phyloP scores from a whole-genome alignment of 2,888 invertebrate species.

The Venusia cambrica region DNA sequence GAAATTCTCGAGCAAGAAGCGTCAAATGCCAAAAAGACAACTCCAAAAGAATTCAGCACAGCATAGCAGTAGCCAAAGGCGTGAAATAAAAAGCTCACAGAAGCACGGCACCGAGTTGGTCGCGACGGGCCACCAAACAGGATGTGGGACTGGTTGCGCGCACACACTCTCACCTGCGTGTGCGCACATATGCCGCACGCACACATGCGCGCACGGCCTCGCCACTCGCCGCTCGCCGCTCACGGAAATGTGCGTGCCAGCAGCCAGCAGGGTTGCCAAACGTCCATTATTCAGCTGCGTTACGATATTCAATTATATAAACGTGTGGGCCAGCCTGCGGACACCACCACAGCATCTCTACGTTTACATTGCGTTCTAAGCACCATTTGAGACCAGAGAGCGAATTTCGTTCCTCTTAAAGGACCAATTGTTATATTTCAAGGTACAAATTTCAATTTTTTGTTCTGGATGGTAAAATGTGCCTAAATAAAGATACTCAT shows the following conservation, averaged over 20 bases:
- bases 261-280: slow-evolving; percentile 43
- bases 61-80: slow-evolving; percentile 53
- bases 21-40: slow-evolving; percentile 13
- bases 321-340: slow-evolving; percentile 24
- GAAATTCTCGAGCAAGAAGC: slow-evolving; percentile 6
- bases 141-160: slow-evolving; percentile 79
- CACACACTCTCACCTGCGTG: slow-evolving; percentile 43
- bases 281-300: slow-evolving; percentile 27
- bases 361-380: no score
- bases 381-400: no score
- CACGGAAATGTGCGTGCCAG: slow-evolving; percentile 78
- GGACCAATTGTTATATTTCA: no score
- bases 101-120: slow-evolving; percentile 62
- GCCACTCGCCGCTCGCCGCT: slow-evolving; percentile 62
- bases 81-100: slow-evolving; percentile 78
- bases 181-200: slow-evolving; percentile 40
- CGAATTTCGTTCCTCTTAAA: no score
- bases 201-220: slow-evolving; percentile 65
- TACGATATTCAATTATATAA: slow-evolving; percentile 32
- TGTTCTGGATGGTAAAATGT: no score
- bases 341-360: no score
- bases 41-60: slow-evolving; percentile 37
- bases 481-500: no score
- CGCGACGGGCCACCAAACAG: slow-evolving; percentile 73
- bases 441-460: no score